Evolutionary conservation across 2,888 invertebrate species (phyloP), one percentile per base, ranked within the genome.

Genomic region (Aleiodes testaceus): DNA sequence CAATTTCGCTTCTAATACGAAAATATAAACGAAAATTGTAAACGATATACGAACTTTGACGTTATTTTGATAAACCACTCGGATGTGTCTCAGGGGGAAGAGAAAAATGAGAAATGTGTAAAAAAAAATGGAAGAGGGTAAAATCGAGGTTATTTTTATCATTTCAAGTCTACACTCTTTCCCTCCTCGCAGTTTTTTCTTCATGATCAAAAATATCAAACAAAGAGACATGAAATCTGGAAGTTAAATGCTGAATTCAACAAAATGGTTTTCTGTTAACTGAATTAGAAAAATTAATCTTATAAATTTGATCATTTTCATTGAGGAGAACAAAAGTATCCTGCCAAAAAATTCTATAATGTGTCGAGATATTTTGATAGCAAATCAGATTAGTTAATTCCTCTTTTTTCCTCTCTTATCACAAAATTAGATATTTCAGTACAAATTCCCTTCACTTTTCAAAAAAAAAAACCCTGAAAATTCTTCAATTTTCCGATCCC

Each of bases 121-220:
- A 52, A 59, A 69, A 64, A 20, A 36, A 47, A 36, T 61, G 5
- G 44, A 42, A 61, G 50, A 44, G 67, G 49, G 36, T 44, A 66
- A 65, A 53, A 68, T 65, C 59, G 22, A 22, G 73, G 75, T 75
- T 80, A 80, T 80, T 80, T 79, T 79, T 77, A 74, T 73, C 69
- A 76, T 74, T 76, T 75, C 44, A 63, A 73, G 66, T 73, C 69
- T 68, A 45, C 73, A 69, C 66, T 68, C 69, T 45, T 67, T 74
- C 72, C 74, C 73, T 74, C 77, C 72, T 76, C 74, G 71, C 69
- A 26, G 3, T 26, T 59, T 75, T 72, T 71, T 77, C 74, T 72
- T 69, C 73, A 76, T 70, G 69, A 70, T 72, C 76, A 69, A 77
- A 80, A 79, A 79, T 79, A 79, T 75, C 69, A 50, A 63, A 75